A percentile compares a stretch with the other conserved stretches of the same genome.
Conservation (phyloP, 2,113 vertebrate genomes). For the Henicopernis longicauda region DNA sequence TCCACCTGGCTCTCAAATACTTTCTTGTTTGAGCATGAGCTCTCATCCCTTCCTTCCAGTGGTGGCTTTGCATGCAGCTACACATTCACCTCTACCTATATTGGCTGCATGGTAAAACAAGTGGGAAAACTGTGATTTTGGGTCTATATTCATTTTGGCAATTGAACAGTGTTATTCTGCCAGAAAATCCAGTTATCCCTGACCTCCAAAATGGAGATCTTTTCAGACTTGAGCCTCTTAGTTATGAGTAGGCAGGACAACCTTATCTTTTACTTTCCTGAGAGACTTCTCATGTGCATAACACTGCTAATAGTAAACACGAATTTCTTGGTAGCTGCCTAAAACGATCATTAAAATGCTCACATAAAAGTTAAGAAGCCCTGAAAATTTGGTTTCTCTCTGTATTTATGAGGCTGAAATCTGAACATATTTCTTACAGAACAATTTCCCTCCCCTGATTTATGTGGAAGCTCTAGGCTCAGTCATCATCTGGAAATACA, state of each 20-base stretch:
- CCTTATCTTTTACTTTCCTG: background rate
- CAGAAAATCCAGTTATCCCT: background rate
- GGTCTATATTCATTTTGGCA: background rate
- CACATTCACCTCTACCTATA: background rate
- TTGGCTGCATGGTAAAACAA: background rate
- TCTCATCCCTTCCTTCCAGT: background rate
- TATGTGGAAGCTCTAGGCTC: constrained; percentile 36
- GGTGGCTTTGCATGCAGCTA: background rate
- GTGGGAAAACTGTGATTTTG: background rate
- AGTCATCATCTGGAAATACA: constrained; percentile 60
- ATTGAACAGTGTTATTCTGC: background rate
- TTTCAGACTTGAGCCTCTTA: background rate
- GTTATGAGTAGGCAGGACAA: background rate
- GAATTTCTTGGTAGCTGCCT: constrained; percentile 26
- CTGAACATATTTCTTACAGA: constrained; percentile 34
- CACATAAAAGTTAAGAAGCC: constrained; percentile 53
- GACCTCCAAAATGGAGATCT: background rate
- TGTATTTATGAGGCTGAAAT: constrained; percentile 46
- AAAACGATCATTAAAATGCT: constrained; percentile 22
- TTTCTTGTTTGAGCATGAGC: background rate
- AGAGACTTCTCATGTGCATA: background rate
- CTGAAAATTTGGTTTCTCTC: constrained; percentile 43
- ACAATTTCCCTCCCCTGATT: constrained; percentile 24
- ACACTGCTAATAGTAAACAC: background rate
- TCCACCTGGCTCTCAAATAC: background rate